Conservation (phyloP, 2,113 vertebrate genomes). For the Cryptotis parvus region DNA sequence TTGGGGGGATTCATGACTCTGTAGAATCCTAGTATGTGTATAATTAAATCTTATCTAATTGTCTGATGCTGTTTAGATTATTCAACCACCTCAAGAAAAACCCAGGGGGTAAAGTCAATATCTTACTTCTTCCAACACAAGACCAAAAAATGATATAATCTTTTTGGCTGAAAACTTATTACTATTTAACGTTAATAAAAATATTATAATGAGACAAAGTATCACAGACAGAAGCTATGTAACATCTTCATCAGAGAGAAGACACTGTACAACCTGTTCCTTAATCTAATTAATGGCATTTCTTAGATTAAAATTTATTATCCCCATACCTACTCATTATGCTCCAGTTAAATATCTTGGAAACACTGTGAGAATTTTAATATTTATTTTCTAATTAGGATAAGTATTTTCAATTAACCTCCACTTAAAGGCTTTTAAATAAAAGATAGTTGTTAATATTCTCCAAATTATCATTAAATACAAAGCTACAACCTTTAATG, state of each 20-base stretch:
- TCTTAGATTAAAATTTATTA: constrained; percentile 69
- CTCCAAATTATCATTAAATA: constrained; percentile 22
- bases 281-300: constrained; percentile 61
- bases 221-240: not conserved
- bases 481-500: not conserved
- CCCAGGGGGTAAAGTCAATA: not conserved
- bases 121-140: not conserved
- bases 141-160: not conserved
- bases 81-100: not conserved
- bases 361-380: constrained; percentile 71
- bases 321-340: constrained; percentile 64
- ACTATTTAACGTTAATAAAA: constrained; percentile 41
- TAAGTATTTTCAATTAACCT: constrained; percentile 83
- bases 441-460: constrained; percentile 49
- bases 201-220: constrained; percentile 50
- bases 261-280: constrained; percentile 1
- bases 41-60: not conserved
- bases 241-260: constrained; percentile 13
- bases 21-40: not conserved
- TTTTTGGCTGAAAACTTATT: constrained; percentile 36
- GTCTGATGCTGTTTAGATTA: not conserved
- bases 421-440: constrained; percentile 72
- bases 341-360: constrained; percentile 56
- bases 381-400: constrained; percentile 83
- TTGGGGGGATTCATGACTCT: no score